Conservation (phyloP, 2,797 vertebrate species). For the Oreortyx pictus region DNA sequence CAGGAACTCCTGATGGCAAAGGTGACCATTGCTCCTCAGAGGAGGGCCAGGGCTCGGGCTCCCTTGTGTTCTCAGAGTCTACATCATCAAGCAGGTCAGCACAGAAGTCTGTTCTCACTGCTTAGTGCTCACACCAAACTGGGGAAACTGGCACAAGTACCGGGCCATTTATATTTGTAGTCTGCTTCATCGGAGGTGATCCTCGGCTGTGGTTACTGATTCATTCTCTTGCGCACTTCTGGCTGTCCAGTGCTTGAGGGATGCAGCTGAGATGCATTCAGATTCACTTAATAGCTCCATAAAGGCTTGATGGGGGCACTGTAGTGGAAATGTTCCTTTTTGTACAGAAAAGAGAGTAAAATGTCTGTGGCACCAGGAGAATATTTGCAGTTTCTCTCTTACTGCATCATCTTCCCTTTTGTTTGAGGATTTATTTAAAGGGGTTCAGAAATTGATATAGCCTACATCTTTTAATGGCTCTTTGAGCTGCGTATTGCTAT, state of each 20-base stretch:
- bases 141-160: rapidly evolving
- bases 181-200: rapidly evolving
- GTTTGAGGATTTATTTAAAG: background rate
- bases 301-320: background rate
- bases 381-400: background rate
- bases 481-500: background rate
- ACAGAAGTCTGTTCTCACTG: background rate
- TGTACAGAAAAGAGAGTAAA: background rate
- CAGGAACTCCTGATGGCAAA: background rate
- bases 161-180: rapidly evolving
- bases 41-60: background rate
- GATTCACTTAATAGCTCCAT: background rate
- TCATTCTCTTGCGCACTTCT: rapidly evolving
- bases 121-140: rapidly evolving
- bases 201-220: background rate
- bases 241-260: background rate
- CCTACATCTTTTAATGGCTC: background rate
- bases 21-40: background rate
- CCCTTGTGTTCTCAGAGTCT: background rate
- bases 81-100: slow-evolving; percentile 75
- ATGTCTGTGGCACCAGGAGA: background rate
- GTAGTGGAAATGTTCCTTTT: background rate
- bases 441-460: background rate
- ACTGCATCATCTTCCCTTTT: background rate
- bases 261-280: background rate